Evolutionary conservation across 1,140 invertebrate genomes (phyloP).

Genomic region (Gonatopus flavifemur): DNA sequence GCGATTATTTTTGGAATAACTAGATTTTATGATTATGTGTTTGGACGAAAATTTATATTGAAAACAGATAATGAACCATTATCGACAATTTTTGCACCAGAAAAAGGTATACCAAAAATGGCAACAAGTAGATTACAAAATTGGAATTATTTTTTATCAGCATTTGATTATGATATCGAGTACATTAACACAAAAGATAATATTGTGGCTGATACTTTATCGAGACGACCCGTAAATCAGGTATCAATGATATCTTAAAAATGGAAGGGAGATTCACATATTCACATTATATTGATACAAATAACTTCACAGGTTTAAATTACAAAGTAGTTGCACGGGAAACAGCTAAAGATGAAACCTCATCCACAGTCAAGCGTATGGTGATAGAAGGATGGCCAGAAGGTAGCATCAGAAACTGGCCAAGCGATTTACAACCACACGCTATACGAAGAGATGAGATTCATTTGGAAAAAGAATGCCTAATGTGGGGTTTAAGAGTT

Average conservation of each 20-base stretch:
- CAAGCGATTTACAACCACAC: not conserved
- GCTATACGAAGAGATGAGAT: constrained; percentile 3
- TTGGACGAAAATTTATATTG: constrained; percentile 33
- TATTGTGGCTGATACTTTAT: constrained; percentile 8
- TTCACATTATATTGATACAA: too few species aligned
- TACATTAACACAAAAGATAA: constrained; percentile 6
- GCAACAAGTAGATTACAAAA: constrained; percentile 15
- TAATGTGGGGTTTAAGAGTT: constrained; percentile 12
- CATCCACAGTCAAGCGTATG: not conserved
- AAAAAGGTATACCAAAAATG: constrained; percentile 11
- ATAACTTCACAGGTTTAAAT: not conserved
- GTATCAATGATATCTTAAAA: not conserved
- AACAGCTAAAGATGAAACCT: constrained; percentile 1
- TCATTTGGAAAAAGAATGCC: constrained; percentile 3
- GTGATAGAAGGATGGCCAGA: not conserved
- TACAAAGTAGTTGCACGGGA: constrained; percentile 5
- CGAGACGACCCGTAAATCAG: not conserved
- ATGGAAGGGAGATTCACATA: not conserved
- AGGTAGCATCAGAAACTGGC: not conserved
- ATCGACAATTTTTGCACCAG: constrained; percentile 25
- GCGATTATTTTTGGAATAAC: constrained; percentile 9
- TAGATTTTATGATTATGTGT: constrained; percentile 45
- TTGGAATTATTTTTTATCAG: constrained; percentile 14
- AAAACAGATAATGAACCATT: constrained; percentile 40
- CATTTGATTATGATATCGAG: constrained; percentile 12